Percentiles rank a stretch among this genome's conserved stretches.
Evolutionary conservation across 1,140 invertebrate species (phyloP).

Genomic region (Drosophila athabasca): DNA sequence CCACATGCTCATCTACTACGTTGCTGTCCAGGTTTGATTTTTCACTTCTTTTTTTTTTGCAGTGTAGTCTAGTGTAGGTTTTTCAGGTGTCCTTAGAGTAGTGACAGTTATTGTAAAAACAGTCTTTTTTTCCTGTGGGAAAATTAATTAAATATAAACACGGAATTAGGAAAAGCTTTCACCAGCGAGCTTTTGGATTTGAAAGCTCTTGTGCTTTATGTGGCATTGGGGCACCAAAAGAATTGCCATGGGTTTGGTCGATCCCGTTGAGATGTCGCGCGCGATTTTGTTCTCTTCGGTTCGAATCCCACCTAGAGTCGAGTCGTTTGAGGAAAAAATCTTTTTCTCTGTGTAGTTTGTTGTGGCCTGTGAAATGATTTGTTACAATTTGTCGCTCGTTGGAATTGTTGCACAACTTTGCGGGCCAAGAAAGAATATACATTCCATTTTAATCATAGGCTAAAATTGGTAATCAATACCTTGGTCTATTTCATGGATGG

Average conservation of each 20-base stretch:
- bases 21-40: slow-evolving; percentile 50
- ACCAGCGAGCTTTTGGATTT: slow-evolving; percentile 10
- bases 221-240: background rate
- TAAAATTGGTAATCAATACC: slow-evolving; percentile 69
- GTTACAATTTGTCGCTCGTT: slow-evolving; percentile 69
- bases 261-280: slow-evolving; percentile 22
- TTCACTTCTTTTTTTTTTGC: background rate
- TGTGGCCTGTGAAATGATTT: slow-evolving; percentile 54
- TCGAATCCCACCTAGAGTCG: slow-evolving; percentile 25
- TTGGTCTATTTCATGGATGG: slow-evolving; percentile 82
- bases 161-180: slow-evolving; percentile 6
- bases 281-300: slow-evolving; percentile 25
- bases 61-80: background rate
- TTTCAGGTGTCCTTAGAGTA: background rate
- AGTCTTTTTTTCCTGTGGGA: background rate
- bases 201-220: slow-evolving; percentile 28
- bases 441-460: slow-evolving; percentile 81
- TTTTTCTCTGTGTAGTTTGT: background rate
- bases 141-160: too few species aligned
- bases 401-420: slow-evolving; percentile 58
- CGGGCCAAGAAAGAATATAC: slow-evolving; percentile 63
- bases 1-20: slow-evolving; percentile 54
- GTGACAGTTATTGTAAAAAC: slow-evolving; percentile 25
- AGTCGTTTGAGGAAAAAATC: background rate
- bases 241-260: slow-evolving; percentile 42